Percentiles rank a stretch among this genome's conserved stretches.
Conservation (phyloP, 1,140 invertebrate species). For the Drosophila lacteicornis region DNA sequence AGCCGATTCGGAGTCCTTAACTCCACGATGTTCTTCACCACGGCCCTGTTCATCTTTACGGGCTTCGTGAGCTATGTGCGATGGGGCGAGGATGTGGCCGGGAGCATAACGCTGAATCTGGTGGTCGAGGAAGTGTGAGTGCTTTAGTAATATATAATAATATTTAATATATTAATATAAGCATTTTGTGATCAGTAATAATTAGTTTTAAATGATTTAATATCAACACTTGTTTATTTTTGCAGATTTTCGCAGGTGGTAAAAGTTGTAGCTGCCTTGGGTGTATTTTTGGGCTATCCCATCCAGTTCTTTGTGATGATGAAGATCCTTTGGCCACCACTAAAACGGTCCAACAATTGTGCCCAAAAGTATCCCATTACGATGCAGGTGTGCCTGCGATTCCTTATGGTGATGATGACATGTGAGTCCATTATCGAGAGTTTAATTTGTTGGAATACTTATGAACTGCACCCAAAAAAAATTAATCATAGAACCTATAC, state of each 20-base stretch:
- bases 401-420: conserved; percentile 88
- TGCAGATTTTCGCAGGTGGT: conserved; percentile 87
- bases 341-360: conserved; percentile 85
- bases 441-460: too few species aligned
- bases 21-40: conserved; percentile 90
- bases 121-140: conserved; percentile 83
- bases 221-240: conserved; percentile 15
- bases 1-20: conserved; percentile 93
- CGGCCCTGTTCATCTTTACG: conserved; percentile 89
- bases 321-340: conserved; percentile 87
- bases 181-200: too few species aligned
- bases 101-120: conserved; percentile 89
- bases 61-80: conserved; percentile 91
- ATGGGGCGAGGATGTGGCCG: conserved; percentile 87
- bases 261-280: conserved; percentile 89
- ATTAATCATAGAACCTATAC: too few species aligned
- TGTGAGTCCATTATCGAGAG: conserved; percentile 87
- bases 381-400: conserved; percentile 68
- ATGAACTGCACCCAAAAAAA: too few species aligned
- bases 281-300: conserved; percentile 92
- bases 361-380: conserved; percentile 85
- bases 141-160: background rate
- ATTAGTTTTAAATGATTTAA: background rate
- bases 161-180: too few species aligned
- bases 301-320: conserved; percentile 95